Base-by-base conservation (phyloP, 2,797 vertebrate genomes). In the Nyctalus aviator region DNA sequence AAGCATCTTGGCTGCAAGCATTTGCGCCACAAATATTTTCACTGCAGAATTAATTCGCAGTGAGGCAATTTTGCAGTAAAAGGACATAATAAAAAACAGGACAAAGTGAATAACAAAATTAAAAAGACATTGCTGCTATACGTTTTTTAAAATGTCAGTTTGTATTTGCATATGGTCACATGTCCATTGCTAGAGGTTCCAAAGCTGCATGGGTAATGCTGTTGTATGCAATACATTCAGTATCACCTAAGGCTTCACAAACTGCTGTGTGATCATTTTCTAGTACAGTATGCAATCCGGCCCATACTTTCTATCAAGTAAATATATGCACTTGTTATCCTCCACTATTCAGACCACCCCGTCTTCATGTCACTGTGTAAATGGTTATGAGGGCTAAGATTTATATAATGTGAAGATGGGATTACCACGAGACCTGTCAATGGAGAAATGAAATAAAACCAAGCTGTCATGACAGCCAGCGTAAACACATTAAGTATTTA, bases 381-480 rank as follows among this genome's bases (percentile, higher is more conserved):
- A 32, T 20, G 5, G 5, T 15, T 11, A 35, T 10, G n/a, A 32
- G 62, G 44, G 18, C 62, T 50, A 2, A 50, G 44, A 83, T 66
- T 68, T 50, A 66, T 23, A 23, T 6, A 17, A 35, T 15, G 15
- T 17, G 32, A 68, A 25, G 13, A 46, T 25, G 44, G 59, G 81
- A 35, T 14, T 17, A 17, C n/a, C 3, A 8, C 5, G 3, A 48
- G 59, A 48, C 18, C 15, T 48, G 79, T 32, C 79, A 14, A 32
- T 66, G 59, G 30, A 66, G 59, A 66, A 83, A 83, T 66, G 59
- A 48, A 66, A 83, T 83, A 46, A 48, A 66, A 32, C 44, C 59
- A 66, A 46, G 32, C 59, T 23, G 13, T 66, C 44, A 6, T 66
- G 44, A 66, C 79, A 32, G 14, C 59, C 15, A 48, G 41, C 5